A percentile compares a stretch with the other conserved stretches of the same genome.
Conservation (phyloP, 37 sponge, comb jelly and placozoan genomes). For the Geodia barretti region DNA sequence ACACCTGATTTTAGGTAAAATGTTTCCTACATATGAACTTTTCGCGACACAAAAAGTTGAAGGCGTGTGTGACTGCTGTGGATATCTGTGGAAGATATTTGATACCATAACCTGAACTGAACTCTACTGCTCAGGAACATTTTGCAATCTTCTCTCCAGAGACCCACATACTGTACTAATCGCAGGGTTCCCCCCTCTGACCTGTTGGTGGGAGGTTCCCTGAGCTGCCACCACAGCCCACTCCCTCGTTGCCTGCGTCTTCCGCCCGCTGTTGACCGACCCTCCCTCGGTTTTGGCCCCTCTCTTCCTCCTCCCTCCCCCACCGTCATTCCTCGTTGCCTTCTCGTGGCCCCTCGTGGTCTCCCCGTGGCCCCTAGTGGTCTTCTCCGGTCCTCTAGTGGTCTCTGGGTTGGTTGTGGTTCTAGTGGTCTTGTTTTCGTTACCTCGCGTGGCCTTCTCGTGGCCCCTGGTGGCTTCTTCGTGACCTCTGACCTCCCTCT, state of each 20-base stretch:
- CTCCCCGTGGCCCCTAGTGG: not conserved
- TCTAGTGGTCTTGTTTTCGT: no score
- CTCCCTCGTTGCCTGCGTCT: not conserved
- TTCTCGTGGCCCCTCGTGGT: constrained; percentile 1
- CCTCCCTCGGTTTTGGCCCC: not conserved
- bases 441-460: not conserved
- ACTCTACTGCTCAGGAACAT: no score
- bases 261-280: not conserved
- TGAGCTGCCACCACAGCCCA: not conserved
- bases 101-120: no score
- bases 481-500: not conserved
- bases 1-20: no score
- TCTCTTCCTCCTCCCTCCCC: not conserved
- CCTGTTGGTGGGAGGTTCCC: not conserved
- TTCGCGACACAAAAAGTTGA: no score
- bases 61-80: no score
- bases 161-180: no score
- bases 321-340: not conserved
- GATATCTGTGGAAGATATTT: no score
- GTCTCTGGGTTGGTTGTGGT: no score
- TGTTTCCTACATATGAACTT: no score
- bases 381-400: not conserved
- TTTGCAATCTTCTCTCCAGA: no score
- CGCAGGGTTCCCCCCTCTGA: no score
- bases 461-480: not conserved